A percentile compares a stretch with the other conserved stretches of the same genome.
Evolutionary conservation across 2,113 vertebrate species (phyloP).

Genomic region (Syngnathus floridae): DNA sequence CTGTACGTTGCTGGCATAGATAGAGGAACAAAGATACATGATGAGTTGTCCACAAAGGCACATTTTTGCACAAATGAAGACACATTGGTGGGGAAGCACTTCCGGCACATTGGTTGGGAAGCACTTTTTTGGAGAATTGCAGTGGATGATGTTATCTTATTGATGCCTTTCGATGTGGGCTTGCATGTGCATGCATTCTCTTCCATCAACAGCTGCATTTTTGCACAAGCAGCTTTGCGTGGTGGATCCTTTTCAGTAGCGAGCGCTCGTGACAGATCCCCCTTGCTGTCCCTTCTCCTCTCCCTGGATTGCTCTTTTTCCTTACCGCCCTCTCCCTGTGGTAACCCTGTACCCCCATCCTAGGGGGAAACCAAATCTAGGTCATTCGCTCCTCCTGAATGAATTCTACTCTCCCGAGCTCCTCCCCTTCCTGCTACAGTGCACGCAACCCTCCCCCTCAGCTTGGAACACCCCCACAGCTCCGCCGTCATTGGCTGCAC

Average conservation of each 20-base stretch:
- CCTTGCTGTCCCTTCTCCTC: slow-evolving; percentile 32
- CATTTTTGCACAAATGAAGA: background rate
- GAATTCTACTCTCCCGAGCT: slow-evolving; percentile 66
- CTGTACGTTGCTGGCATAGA: background rate
- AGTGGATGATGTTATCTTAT: background rate
- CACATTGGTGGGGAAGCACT: background rate
- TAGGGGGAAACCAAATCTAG: slow-evolving; percentile 69
- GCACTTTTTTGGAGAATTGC: background rate
- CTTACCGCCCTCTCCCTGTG: slow-evolving; percentile 37
- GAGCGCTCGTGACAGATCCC: slow-evolving; percentile 38
- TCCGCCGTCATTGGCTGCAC: slow-evolving; percentile 54
- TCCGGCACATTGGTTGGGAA: background rate
- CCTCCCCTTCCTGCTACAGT: slow-evolving; percentile 61
- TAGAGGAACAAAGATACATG: background rate
- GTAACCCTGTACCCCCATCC: slow-evolving; percentile 50
- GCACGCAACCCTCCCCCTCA: slow-evolving; percentile 61
- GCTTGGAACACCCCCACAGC: slow-evolving; percentile 66
- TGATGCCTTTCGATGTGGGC: background rate
- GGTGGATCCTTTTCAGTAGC: slow-evolving; percentile 44
- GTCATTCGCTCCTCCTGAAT: slow-evolving; percentile 78
- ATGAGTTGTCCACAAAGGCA: background rate
- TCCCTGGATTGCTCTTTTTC: slow-evolving; percentile 30
- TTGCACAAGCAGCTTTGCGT: slow-evolving; percentile 20
- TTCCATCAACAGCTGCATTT: slow-evolving; percentile 15
- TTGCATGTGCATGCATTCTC: slow-evolving; percentile 3